These are phyloP conservation scores for Incurvaria masculella DNA, from an alignment of 2,888 invertebrate species.

Conservation along the genomic window DNA sequence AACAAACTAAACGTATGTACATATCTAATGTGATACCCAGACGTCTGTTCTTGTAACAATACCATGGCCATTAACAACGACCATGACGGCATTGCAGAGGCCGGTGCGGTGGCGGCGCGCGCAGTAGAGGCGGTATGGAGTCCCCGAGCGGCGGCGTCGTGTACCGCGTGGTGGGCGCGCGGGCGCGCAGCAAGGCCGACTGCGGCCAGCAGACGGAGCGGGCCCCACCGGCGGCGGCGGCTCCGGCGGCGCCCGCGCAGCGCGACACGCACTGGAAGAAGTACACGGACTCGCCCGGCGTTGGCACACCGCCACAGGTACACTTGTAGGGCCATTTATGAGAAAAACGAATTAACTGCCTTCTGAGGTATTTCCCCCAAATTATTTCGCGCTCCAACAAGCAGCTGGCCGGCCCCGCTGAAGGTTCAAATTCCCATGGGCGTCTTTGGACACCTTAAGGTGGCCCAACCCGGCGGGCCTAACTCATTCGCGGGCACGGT, in stretches of 20 bases:
- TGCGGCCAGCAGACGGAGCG: slow-evolving; percentile 49
- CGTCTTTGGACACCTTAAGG: too few species aligned
- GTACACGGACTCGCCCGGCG: slow-evolving; percentile 63
- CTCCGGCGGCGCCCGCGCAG: slow-evolving; percentile 33
- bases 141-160: slow-evolving; percentile 54
- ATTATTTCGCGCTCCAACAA: too few species aligned
- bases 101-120: slow-evolving; percentile 49
- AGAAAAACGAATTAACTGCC: too few species aligned
- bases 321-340: background rate
- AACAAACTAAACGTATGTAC: too few species aligned
- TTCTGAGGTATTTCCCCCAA: too few species aligned
- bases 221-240: slow-evolving; percentile 20
- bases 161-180: slow-evolving; percentile 42
- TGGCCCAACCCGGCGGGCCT: too few species aligned
- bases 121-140: slow-evolving; percentile 47
- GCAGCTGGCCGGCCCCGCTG: too few species aligned
- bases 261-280: slow-evolving; percentile 60
- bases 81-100: slow-evolving; percentile 52
- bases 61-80: too few species aligned
- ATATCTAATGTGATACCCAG: too few species aligned
- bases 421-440: too few species aligned
- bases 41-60: too few species aligned
- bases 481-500: too few species aligned
- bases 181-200: slow-evolving; percentile 48
- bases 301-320: slow-evolving; percentile 54